Evolutionary conservation across 2,113 vertebrate genomes (phyloP).

Genomic region (Holacanthus passer): DNA sequence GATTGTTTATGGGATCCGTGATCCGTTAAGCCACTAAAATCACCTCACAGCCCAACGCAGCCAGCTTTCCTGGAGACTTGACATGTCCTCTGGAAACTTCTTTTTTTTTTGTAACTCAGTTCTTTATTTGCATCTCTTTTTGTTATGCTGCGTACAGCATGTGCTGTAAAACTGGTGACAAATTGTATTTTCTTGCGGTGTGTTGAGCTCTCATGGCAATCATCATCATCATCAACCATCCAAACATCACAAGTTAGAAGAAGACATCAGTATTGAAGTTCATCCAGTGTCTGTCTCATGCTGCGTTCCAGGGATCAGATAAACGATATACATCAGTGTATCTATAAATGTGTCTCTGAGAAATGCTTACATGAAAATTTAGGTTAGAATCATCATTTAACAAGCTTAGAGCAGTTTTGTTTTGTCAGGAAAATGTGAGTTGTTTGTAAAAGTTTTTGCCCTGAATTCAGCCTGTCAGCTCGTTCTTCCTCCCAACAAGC

Average conservation of each 20-base stretch:
- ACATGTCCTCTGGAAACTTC: too few relatives aligned
- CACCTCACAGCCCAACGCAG: too few relatives aligned
- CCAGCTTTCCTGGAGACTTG: too few relatives aligned
- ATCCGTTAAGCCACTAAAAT: too few relatives aligned
- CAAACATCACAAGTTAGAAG: not conserved
- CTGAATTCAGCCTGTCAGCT: constrained; percentile 32
- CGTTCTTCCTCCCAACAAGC: constrained; percentile 20
- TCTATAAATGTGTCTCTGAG: not conserved
- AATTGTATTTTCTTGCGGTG: not conserved
- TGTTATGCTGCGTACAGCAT: not conserved
- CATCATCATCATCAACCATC: not conserved
- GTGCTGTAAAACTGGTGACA: too few relatives aligned
- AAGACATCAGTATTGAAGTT: not conserved
- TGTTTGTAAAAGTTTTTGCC: constrained; percentile 2
- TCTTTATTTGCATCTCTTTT: too few relatives aligned
- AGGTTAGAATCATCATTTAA: not conserved
- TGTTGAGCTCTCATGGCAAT: not conserved
- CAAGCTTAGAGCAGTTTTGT: not conserved
- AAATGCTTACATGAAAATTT: not conserved
- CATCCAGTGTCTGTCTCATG: not conserved
- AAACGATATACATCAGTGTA: not conserved
- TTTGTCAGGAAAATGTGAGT: not conserved
- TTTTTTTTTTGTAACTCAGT: too few relatives aligned
- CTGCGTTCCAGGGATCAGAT: not conserved
- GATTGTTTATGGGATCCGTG: too few relatives aligned